Conservation (phyloP, 2,113 vertebrate genomes). For the Butorides virescens region DNA sequence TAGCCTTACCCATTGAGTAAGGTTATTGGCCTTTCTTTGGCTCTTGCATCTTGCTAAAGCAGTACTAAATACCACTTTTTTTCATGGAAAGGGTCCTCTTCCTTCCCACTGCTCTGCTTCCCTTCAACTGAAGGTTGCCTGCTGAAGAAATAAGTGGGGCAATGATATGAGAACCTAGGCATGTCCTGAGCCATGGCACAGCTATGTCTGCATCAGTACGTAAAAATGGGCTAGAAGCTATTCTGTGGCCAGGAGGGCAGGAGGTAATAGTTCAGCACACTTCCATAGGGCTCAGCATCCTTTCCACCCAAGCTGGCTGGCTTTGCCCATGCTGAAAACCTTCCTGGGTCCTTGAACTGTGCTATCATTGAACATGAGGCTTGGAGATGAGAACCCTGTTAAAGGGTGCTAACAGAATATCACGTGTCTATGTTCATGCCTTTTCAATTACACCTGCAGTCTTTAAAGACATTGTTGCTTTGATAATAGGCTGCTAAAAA, state of each 20-base stretch:
- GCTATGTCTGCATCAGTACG: neutral
- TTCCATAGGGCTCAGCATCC: neutral
- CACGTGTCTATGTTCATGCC: neutral
- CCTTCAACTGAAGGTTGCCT: neutral
- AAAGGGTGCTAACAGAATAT: neutral
- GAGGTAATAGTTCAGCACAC: neutral
- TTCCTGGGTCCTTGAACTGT: neutral
- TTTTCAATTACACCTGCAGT: neutral
- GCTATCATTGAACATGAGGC: neutral
- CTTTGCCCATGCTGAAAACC: neutral
- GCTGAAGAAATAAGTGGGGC: neutral
- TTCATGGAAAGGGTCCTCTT: neutral
- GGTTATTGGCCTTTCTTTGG: neutral
- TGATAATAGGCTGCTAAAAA: neutral
- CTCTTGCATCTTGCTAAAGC: neutral
- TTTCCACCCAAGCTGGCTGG: neutral
- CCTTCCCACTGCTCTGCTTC: fast-evolving
- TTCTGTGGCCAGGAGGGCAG: neutral
- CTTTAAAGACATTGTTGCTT: neutral
- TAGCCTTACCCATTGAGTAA: neutral
- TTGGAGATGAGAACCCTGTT: neutral
- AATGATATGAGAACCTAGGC: neutral
- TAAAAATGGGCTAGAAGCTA: neutral
- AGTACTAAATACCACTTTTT: neutral
- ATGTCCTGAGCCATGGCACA: neutral